These are phyloP conservation scores for Trachelus iudaicus DNA, from an alignment of 2,888 invertebrate genomes.

Conservation along the genomic window DNA sequence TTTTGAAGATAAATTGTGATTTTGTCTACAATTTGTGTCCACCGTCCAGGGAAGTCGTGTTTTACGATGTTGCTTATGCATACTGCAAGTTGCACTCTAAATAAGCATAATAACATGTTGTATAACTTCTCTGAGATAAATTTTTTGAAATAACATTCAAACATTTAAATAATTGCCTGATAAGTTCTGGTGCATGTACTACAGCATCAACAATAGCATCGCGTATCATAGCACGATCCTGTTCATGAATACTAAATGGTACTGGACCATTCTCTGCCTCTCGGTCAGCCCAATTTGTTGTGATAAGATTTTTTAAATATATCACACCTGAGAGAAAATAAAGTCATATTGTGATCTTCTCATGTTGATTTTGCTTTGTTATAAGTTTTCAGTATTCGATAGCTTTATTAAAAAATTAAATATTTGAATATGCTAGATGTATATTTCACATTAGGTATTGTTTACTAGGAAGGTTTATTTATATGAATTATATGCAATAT, in stretches of 20 bases:
- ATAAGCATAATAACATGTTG: slow-evolving; percentile 31
- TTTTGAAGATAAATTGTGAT: slow-evolving; percentile 92
- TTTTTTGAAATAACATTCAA: not conserved
- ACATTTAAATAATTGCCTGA: slow-evolving; percentile 64
- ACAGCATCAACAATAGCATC: slow-evolving; percentile 96
- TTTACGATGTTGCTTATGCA: slow-evolving; percentile 94
- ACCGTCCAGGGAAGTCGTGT: slow-evolving; percentile 93
- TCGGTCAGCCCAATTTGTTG: slow-evolving; percentile 88
- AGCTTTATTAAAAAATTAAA: not conserved
- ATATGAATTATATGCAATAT: too few species aligned
- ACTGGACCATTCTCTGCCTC: slow-evolving; percentile 79
- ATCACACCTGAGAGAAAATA: slow-evolving; percentile 75
- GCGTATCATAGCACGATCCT: slow-evolving; percentile 92
- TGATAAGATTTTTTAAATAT: slow-evolving; percentile 94
- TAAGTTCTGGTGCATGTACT: slow-evolving; percentile 90
- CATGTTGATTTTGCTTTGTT: not conserved
- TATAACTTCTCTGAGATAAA: not conserved
- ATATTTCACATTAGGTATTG: not conserved
- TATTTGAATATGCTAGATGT: not conserved
- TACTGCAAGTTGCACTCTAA: slow-evolving; percentile 88
- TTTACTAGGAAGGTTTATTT: too few species aligned
- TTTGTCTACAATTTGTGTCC: slow-evolving; percentile 97
- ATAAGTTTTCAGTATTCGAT: slow-evolving; percentile 8
- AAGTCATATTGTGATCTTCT: not conserved
- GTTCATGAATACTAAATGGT: slow-evolving; percentile 93